Conservation (phyloP, 2,797 vertebrate species). For the Brachyrhaphis roseni region DNA sequence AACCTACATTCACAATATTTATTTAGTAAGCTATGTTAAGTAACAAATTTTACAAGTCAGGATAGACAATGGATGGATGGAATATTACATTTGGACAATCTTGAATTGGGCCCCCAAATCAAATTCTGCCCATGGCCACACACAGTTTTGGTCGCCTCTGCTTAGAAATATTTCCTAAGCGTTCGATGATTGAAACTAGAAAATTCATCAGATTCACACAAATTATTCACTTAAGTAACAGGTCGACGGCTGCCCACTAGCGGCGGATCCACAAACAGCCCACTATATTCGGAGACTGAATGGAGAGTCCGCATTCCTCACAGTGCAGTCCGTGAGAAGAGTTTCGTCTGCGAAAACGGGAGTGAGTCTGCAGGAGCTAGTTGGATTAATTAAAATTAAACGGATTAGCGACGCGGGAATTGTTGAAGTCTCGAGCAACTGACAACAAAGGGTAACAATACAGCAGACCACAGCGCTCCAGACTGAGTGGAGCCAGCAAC, state of each 20-base stretch:
- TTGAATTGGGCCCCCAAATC: not conserved
- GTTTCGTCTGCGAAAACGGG: not conserved
- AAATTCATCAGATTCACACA: not conserved
- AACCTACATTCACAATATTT: not conserved
- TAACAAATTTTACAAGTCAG: not conserved
- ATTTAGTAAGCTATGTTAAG: not conserved
- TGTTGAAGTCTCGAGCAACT: conserved; percentile 20
- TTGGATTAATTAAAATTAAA: conserved; percentile 28
- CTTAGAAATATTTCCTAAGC: not conserved
- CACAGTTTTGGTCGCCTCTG: not conserved
- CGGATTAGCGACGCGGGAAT: conserved; percentile 28
- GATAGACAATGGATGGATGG: not conserved
- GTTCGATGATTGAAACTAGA: not conserved
- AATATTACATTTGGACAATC: not conserved
- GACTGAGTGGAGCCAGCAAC: conserved; percentile 83
- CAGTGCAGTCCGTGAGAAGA: conserved; percentile 1
- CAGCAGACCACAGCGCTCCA: conserved; percentile 62
- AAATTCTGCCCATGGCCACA: not conserved
- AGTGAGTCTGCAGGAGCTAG: conserved; percentile 8
- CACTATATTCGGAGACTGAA: conserved; percentile 19
- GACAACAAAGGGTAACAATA: conserved; percentile 66
- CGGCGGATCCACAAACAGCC: conserved; percentile 2
- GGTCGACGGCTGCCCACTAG: conserved; percentile 39
- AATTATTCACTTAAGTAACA: not conserved
- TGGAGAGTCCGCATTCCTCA: conserved; percentile 24